Percentiles rank a stretch among this genome's conserved stretches.
Evolutionary conservation across 1,140 invertebrate genomes (phyloP).

Genomic region (Bombus balteatus): DNA sequence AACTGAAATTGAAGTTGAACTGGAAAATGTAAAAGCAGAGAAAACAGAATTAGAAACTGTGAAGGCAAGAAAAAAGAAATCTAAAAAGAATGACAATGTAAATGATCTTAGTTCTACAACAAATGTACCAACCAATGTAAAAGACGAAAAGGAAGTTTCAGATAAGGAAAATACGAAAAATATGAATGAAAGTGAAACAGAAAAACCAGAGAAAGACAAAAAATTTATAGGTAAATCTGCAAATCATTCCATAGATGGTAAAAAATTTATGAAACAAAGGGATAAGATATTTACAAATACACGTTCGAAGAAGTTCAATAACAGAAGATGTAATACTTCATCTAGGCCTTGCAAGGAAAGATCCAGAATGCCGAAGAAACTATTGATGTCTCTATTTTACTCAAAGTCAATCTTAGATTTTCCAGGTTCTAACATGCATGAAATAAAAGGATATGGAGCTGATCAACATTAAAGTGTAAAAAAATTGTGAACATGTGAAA

Average conservation of each 20-base stretch:
- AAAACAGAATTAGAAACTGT: conserved; percentile 10
- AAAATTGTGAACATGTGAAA: not conserved
- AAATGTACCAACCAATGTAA: not conserved
- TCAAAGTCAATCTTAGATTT: conserved; percentile 71
- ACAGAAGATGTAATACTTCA: not conserved
- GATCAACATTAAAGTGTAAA: conserved; percentile 7
- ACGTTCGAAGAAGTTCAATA: not conserved
- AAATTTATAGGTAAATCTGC: conserved; percentile 30
- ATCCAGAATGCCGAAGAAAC: conserved; percentile 66
- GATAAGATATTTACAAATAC: not conserved
- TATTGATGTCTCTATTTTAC: conserved; percentile 72
- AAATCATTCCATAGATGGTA: not conserved
- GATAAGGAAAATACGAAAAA: conserved; percentile 46
- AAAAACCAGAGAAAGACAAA: conserved; percentile 40
- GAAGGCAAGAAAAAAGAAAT: conserved; percentile 45
- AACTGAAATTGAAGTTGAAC: conserved; percentile 14
- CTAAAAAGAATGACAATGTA: conserved; percentile 14
- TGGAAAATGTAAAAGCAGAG: conserved; percentile 14
- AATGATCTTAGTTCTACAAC: not conserved
- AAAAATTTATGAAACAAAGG: conserved; percentile 1
- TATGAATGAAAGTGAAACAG: conserved; percentile 2
- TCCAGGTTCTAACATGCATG: conserved; percentile 76
- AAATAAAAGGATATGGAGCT: conserved; percentile 76
- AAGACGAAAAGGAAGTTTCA: conserved; percentile 19
- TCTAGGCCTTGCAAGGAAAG: conserved; percentile 42